Evolutionary conservation across 2,797 vertebrate species (phyloP).

Genomic region (Acrossocheilus fasciatus): DNA sequence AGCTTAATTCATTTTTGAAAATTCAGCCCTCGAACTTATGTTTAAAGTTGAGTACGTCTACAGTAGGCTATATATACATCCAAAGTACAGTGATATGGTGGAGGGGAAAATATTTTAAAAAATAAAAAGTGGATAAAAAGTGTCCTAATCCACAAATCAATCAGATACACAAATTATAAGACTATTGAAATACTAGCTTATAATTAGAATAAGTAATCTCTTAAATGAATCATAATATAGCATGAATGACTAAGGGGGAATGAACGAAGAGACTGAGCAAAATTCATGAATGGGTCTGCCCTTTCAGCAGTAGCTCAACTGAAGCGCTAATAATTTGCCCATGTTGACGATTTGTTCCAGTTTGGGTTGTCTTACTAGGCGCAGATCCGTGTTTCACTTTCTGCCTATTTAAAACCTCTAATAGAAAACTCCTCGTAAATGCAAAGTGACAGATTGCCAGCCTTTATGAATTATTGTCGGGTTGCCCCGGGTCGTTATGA

Average conservation of each 20-base stretch:
- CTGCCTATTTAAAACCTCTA: not conserved
- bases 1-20: not conserved
- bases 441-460: constrained; percentile 19
- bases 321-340: constrained; percentile 47
- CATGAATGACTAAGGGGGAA: constrained; percentile 29
- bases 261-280: constrained; percentile 10
- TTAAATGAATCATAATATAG: constrained; percentile 20
- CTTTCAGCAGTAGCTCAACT: constrained; percentile 40
- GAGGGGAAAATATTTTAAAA: not conserved
- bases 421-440: not conserved
- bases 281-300: constrained; percentile 49
- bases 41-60: not conserved
- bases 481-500: constrained; percentile 55
- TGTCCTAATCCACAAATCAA: not conserved
- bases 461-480: constrained; percentile 25
- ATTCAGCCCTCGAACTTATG: not conserved
- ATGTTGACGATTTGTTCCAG: constrained; percentile 43
- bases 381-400: constrained; percentile 14
- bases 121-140: not conserved
- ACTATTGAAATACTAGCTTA: not conserved
- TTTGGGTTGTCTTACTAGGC: constrained; percentile 27
- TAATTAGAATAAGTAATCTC: not conserved
- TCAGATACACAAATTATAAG: not conserved
- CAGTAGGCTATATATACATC: not conserved
- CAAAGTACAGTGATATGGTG: not conserved